Evolutionary conservation across 2,797 vertebrate species (phyloP), one percentile per base, ranked within the genome.

Genomic region (Malacoctenus gilli): DNA sequence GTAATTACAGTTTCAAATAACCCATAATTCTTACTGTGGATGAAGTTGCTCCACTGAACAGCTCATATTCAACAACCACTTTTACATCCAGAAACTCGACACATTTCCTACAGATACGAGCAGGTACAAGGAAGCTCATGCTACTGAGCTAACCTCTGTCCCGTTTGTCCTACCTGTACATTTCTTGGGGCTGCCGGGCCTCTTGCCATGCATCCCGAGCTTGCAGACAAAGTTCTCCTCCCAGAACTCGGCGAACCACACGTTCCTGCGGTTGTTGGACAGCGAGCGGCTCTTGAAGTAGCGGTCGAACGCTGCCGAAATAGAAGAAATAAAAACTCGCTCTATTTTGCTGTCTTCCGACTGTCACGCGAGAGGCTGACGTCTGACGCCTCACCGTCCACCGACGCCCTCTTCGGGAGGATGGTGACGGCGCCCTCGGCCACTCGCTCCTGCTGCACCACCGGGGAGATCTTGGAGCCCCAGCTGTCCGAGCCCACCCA

Each of bases 211-310:
- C 70, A 95, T 97, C 79, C 95, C 95, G 78, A 98, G 90, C 70
- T 97, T 98, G 88, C 96, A 98, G 75, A 89, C 91, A 57, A 98
- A 98, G 83, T 98, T 98, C 76, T 97, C 96, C 75, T 98, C 96
- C 96, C 96, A 98, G 81, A 98, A 98, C 84, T 98, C 96, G 8
- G 96, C 96, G 64, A 98, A 98, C 96, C 96, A 98, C 28, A 97
- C 94, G 62, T 98, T 98, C 73, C 96, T 92, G 82, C 96, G 86
- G 84, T 98, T 98, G 87, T 98, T 98, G 75, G 95, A 94, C 79
- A 98, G 92, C 0, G 96, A 96, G 65, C 96, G 94, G 72, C 96
- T 98, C 87, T 91, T 94, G 90, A 98, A 98, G 85, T 97, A 98
- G 59, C 95, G 93, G 70, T 98, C 96, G 51, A 98, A 98, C 2